Evolutionary conservation across 1,140 invertebrate species (phyloP).

Genomic region (Drosophila tristis): DNA sequence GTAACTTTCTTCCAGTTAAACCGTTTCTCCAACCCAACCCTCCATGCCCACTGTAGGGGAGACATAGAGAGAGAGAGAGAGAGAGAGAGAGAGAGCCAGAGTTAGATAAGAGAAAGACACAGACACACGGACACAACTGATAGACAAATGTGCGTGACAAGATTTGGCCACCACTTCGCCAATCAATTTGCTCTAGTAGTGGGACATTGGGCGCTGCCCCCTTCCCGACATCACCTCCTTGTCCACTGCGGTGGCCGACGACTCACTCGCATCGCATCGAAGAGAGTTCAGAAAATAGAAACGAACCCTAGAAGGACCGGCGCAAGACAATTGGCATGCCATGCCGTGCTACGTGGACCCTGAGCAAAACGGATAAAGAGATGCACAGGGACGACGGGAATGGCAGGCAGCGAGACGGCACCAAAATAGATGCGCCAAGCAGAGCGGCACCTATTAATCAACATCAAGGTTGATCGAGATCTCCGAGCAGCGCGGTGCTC

Average conservation of each 20-base stretch:
- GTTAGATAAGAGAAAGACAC: slow-evolving; percentile 29
- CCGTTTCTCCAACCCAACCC: too few relatives aligned
- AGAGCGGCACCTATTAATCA: slow-evolving; percentile 79
- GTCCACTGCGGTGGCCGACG: slow-evolving; percentile 31
- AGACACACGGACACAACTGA: slow-evolving; percentile 33
- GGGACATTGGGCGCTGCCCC: slow-evolving; percentile 8
- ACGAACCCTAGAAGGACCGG: slow-evolving; percentile 84
- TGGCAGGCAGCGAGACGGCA: slow-evolving; percentile 54
- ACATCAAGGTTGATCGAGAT: slow-evolving; percentile 82
- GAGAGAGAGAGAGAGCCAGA: slow-evolving; percentile 11
- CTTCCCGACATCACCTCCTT: neutral
- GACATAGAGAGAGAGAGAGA: neutral
- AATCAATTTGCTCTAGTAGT: slow-evolving; percentile 43
- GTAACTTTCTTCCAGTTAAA: too few relatives aligned
- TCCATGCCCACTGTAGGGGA: slow-evolving; percentile 5
- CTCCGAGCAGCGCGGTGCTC: slow-evolving; percentile 63
- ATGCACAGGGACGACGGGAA: slow-evolving; percentile 35
- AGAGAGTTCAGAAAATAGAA: slow-evolving; percentile 86
- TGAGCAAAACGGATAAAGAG: slow-evolving; percentile 5
- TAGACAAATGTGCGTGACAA: slow-evolving; percentile 62
- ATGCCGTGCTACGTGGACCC: slow-evolving; percentile 11
- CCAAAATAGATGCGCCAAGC: slow-evolving; percentile 66
- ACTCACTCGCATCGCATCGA: slow-evolving; percentile 41
- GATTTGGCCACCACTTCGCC: slow-evolving; percentile 13
- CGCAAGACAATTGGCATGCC: slow-evolving; percentile 68